phyloP scores from a whole-genome alignment of 2,888 invertebrate species.

The Microplitis deprimator region DNA sequence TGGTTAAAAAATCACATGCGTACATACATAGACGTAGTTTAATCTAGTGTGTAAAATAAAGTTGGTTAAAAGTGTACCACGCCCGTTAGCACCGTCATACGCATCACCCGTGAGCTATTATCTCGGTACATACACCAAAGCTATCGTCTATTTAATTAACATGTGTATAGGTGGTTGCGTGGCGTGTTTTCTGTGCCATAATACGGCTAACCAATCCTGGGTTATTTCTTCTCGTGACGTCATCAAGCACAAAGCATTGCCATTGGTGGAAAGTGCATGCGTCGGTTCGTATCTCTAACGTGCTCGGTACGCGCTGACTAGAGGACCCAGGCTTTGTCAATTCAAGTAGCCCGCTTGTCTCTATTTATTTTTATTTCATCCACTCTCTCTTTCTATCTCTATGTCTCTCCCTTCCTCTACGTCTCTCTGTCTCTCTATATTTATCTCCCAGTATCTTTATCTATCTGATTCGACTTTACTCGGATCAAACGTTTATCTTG shows the following conservation, averaged over 20 bases:
- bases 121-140: slow-evolving; percentile 19
- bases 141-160: slow-evolving; percentile 66
- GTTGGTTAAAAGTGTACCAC: slow-evolving; percentile 24
- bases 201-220: slow-evolving; percentile 67
- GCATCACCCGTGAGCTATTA: slow-evolving; percentile 26
- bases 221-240: slow-evolving; percentile 64
- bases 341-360: slow-evolving; percentile 52
- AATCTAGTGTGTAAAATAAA: slow-evolving; percentile 1
- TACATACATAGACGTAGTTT: too few relatives aligned
- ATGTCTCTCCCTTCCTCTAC: slow-evolving; percentile 33
- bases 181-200: slow-evolving; percentile 70
- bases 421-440: slow-evolving; percentile 32
- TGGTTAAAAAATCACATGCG: too few relatives aligned
- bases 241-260: slow-evolving; percentile 53
- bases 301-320: slow-evolving; percentile 6
- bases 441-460: slow-evolving; percentile 24
- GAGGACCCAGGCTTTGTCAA: slow-evolving; percentile 54
- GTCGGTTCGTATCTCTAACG: slow-evolving; percentile 42
- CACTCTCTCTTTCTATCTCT: slow-evolving; percentile 32
- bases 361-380: slow-evolving; percentile 45
- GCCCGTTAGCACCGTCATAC: slow-evolving; percentile 24
- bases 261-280: slow-evolving; percentile 59
- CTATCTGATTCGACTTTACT: slow-evolving; percentile 30
- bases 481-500: not conserved
- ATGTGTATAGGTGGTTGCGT: slow-evolving; percentile 70